Evolutionary conservation across 2,113 vertebrate genomes (phyloP), one percentile per base, ranked within the genome.

Genomic region (Tetrax tetrax): DNA sequence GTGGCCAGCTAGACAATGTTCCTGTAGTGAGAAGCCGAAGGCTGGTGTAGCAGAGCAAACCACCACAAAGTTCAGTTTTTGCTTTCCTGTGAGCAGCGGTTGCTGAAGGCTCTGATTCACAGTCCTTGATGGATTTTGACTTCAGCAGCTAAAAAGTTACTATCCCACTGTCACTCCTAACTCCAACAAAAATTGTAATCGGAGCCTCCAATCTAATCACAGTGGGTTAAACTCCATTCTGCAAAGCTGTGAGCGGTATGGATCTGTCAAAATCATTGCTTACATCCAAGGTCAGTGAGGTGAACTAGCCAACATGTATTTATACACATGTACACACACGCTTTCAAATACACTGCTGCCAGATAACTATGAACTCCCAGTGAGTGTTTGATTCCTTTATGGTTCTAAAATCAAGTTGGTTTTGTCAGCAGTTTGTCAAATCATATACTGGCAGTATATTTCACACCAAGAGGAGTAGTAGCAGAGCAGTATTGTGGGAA

Each of bases 371-470:
- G 1, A 43, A 38, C 43, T 95, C 77, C 66, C 54, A 56, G 43
- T n/a, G 76, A 77, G 72, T 13, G 3, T 66, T 70, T 83, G 54
- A 68, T 83, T 89, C 81, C 83, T 70, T 10, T 50, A 23, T 29
- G 50, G 47, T 20, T 63, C 56, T 90, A 25, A 88, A 90, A 80
- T 48, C 56, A 56, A 56, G 63, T 12, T 74, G 59, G 20, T 45
- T 88, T 93, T 88, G 60, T 96, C 90, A 90, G 68, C 85, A 90
- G 68, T 83, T 90, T 90, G 75, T 93, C 88, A 91, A 54, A 88
- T 63, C 79, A 10, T 29, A 21, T 11, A n/a, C 48, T 56, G 60
- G 43, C 38, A 63, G 56, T 33, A 93, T 88, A 93, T 88, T 95
- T 92, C 82, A 68, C 71, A 83, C 59, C 70, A 69, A 90, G 29